Base-by-base conservation (phyloP, 2,113 vertebrate genomes). In the Chauna torquata region DNA sequence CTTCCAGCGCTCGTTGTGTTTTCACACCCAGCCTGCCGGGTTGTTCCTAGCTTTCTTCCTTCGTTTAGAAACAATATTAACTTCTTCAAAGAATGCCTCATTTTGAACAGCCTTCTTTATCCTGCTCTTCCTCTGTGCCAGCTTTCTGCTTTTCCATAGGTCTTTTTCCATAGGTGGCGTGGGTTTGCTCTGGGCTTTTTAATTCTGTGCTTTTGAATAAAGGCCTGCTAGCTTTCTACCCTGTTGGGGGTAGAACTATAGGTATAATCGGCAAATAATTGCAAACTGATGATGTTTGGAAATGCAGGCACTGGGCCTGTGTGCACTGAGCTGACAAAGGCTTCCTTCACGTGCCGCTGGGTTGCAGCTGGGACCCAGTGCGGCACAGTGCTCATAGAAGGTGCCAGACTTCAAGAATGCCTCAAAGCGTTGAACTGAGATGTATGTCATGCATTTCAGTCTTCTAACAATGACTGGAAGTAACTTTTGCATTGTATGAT, bases 361-460 rank as follows among this genome's bases (percentile, higher is more conserved):
- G 5, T 59, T 65, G 23, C 2, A 64, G 45, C 47, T 22, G 61
- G 22, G 34, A 38, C 57, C 40, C 45, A 17, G 12, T 36, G 40
- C 25, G 28, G 40, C n/a, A 62, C 24, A 25, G 42, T 22, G 3
- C 34, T 83, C 45, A 14, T 28, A 22, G 61, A 49, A 40, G 0
- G 4, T 34, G 23, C 42, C 71, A 50, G 25, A 16, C 52, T 57
- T 69, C 59, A 34, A 11, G 1, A 70, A 40, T 24, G 5, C 19
- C 68, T 72, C 58, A 7, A 23, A 0, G 61, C 12, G 16, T 15
- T 5, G 5, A 23, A 5, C 0, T 34, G 71, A 10, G 44, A 11
- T 88, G 47, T 47, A 30, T 9, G 45, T 19, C 36, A 18, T 2
- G 3, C 7, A 6, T 25, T 12, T 13, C 5, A 17, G 20, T 30